Percentiles rank a stretch among this genome's conserved stretches.
phyloP scores from a whole-genome alignment of 1,140 invertebrate genomes.

The Lamellibrachia luymesi region DNA sequence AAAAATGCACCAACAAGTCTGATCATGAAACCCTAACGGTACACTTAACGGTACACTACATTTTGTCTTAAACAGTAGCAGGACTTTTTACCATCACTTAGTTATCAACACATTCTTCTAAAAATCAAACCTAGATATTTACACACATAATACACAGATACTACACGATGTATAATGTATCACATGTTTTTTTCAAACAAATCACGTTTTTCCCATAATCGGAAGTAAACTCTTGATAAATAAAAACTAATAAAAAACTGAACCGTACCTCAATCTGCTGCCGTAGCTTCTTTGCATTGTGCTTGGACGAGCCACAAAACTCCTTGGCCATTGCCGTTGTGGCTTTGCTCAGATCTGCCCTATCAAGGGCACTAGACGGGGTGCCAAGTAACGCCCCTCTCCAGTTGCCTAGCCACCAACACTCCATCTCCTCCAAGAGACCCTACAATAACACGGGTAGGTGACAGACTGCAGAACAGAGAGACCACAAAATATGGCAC shows the following conservation, averaged over 20 bases:
- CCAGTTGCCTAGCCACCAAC: slow-evolving; percentile 67
- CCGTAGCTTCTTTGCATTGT: not conserved
- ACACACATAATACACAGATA: too few species aligned
- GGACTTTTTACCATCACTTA: too few species aligned
- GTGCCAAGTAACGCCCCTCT: slow-evolving; percentile 64
- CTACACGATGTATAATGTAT: too few species aligned
- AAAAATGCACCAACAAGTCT: too few species aligned
- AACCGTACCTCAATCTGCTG: not conserved
- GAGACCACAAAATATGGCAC: slow-evolving; percentile 24
- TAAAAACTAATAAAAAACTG: not conserved
- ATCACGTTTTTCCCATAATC: too few species aligned
- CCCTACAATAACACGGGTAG: slow-evolving; percentile 54
- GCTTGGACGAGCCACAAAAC: not conserved
- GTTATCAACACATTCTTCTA: too few species aligned
- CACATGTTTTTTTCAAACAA: too few species aligned
- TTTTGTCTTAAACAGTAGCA: too few species aligned
- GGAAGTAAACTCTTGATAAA: too few species aligned
- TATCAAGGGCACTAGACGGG: slow-evolving; percentile 54
- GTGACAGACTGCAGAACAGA: slow-evolving; percentile 58
- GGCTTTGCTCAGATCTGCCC: slow-evolving; percentile 52
- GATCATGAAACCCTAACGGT: too few species aligned
- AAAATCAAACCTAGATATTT: too few species aligned
- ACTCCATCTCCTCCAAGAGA: slow-evolving; percentile 64
- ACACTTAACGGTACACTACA: too few species aligned
- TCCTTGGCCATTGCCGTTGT: slow-evolving; percentile 24